Conservation (phyloP, 1,140 invertebrate species). For the Agrilus planipennis region DNA sequence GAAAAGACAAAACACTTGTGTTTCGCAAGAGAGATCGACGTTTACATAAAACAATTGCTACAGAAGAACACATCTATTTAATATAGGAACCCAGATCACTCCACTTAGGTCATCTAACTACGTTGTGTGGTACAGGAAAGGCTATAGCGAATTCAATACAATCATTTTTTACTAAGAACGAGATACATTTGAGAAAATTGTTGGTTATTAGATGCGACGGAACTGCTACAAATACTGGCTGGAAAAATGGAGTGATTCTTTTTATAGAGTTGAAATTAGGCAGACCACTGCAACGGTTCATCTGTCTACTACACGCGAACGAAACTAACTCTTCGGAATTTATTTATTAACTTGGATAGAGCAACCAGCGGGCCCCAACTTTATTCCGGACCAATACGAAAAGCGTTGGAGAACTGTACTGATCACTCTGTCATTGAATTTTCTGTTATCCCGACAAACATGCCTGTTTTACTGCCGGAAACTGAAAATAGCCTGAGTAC, state of each 20-base stretch:
- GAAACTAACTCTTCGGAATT: slow-evolving; percentile 18
- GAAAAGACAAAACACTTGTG: background rate
- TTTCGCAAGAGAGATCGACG: background rate
- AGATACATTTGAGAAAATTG: slow-evolving; percentile 10
- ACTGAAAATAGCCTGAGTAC: background rate
- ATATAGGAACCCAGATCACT: slow-evolving; percentile 15
- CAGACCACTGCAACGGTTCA: slow-evolving; percentile 17
- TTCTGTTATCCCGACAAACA: background rate
- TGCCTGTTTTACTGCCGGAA: background rate
- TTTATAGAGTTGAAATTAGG: slow-evolving; percentile 1
- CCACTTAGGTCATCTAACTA: slow-evolving; percentile 16
- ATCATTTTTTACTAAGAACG: slow-evolving; percentile 11
- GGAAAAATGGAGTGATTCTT: slow-evolving; percentile 17
- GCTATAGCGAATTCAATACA: slow-evolving; percentile 11
- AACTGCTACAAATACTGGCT: slow-evolving; percentile 24
- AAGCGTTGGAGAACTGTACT: slow-evolving; percentile 18
- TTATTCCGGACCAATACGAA: slow-evolving; percentile 18
- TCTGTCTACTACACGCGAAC: slow-evolving; percentile 17
- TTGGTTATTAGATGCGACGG: slow-evolving; percentile 23
- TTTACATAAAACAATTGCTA: slow-evolving; percentile 11
- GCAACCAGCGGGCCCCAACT: slow-evolving; percentile 12
- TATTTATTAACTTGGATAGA: slow-evolving; percentile 15
- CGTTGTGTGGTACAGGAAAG: slow-evolving; percentile 11
- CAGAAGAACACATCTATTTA: slow-evolving; percentile 16
- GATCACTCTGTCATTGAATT: background rate